phyloP scores from a whole-genome alignment of 2,888 invertebrate genomes.

The Eupithecia dodoneata region DNA sequence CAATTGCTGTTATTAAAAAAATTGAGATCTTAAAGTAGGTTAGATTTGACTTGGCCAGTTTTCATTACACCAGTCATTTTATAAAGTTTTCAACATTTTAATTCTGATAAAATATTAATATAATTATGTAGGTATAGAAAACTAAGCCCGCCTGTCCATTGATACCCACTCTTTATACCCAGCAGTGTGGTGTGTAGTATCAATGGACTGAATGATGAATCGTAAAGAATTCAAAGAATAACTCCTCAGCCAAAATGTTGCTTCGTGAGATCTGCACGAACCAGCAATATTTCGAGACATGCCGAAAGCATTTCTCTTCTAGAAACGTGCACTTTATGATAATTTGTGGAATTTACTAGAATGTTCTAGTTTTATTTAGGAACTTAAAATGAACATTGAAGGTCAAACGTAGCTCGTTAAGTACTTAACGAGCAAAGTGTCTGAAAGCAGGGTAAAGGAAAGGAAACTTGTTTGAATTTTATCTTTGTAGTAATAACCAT shows the following conservation, averaged over 20 bases:
- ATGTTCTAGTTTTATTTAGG: slow-evolving; percentile 28
- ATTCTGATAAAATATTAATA: too few species aligned
- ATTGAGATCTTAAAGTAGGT: too few species aligned
- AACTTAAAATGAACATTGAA: too few species aligned
- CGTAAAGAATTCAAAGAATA: background rate
- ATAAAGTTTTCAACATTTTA: too few species aligned
- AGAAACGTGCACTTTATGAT: slow-evolving; percentile 38
- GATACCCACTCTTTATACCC: background rate
- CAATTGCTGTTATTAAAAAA: too few species aligned
- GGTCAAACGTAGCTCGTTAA: too few species aligned
- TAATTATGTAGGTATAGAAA: background rate
- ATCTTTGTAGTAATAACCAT: background rate
- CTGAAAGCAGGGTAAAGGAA: too few species aligned
- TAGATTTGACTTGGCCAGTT: too few species aligned
- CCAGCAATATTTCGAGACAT: slow-evolving; percentile 27
- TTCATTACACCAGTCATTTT: too few species aligned
- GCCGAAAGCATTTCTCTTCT: slow-evolving; percentile 30
- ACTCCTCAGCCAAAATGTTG: background rate
- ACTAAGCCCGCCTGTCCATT: background rate
- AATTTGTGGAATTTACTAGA: slow-evolving; percentile 9
- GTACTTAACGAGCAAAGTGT: too few species aligned
- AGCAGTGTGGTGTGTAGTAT: background rate
- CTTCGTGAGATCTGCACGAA: slow-evolving; percentile 13
- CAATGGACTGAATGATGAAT: background rate
- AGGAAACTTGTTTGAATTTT: background rate